Evolutionary conservation across 1,140 invertebrate species (phyloP).

Genomic region (Sycophila sp.): DNA sequence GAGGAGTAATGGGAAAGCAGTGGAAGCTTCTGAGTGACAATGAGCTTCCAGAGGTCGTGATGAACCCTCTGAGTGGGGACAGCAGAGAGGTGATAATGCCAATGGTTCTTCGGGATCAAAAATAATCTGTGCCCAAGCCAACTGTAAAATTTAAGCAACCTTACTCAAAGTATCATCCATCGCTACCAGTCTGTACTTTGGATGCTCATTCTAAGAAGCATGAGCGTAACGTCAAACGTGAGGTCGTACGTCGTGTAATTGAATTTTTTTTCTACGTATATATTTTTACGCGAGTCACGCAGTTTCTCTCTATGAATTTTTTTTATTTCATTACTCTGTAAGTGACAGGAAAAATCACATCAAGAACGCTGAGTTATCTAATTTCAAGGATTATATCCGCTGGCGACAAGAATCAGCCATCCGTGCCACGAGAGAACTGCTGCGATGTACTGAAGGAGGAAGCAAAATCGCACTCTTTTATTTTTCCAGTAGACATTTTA

Average conservation of each 20-base stretch:
- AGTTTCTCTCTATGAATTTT: slow-evolving; percentile 27
- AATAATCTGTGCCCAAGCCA: slow-evolving; percentile 45
- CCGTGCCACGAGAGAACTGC: slow-evolving; percentile 27
- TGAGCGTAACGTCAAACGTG: slow-evolving; percentile 44
- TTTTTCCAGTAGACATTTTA: slow-evolving; percentile 28
- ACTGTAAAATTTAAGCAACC: slow-evolving; percentile 34
- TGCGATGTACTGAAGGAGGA: slow-evolving; percentile 19
- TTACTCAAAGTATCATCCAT: slow-evolving; percentile 40
- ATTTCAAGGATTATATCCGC: slow-evolving; percentile 18
- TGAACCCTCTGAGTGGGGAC: slow-evolving; percentile 58
- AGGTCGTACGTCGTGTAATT: slow-evolving; percentile 45
- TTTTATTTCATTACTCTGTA: too few species aligned
- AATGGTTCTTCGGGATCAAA: slow-evolving; percentile 61
- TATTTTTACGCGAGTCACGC: slow-evolving; percentile 40
- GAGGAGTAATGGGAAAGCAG: slow-evolving; percentile 55
- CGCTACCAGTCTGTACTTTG: slow-evolving; percentile 41
- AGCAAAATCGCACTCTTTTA: slow-evolving; percentile 13
- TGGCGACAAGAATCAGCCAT: slow-evolving; percentile 31
- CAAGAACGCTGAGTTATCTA: slow-evolving; percentile 20
- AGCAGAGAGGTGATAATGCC: slow-evolving; percentile 66
- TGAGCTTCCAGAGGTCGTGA: slow-evolving; percentile 61
- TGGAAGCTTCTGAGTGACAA: slow-evolving; percentile 59
- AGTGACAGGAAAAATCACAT: slow-evolving; percentile 25
- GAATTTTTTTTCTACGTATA: slow-evolving; percentile 45
- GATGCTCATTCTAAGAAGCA: slow-evolving; percentile 46